Base-by-base conservation (phyloP, 1,140 invertebrate genomes). In the Tachypleus tridentatus region DNA sequence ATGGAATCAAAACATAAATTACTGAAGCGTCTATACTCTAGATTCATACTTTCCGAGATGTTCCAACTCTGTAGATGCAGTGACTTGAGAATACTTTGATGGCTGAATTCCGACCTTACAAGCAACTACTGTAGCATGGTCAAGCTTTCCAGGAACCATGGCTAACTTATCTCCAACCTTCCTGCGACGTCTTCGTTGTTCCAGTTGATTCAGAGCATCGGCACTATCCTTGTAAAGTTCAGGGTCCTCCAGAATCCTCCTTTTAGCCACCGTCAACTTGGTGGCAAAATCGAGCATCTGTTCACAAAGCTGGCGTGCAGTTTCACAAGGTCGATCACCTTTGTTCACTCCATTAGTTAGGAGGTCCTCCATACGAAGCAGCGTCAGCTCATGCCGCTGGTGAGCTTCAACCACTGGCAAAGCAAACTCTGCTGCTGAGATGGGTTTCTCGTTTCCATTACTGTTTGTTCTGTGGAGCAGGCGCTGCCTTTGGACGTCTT, bases 81-180 rank as follows among this genome's bases (percentile, higher is more conserved):
- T 29, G 29, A 29, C 29, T 29, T 29, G 29, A 29, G 29, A 29
- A 29, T 29, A 29, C 29, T 29, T 29, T 29, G 29, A 29, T 29
- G 29, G 29, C 29, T 29, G 29, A 29, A 29, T 29, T 29, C 29
- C 29, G 2, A 71, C 65, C 10, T 68, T 62, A 57, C 68, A 69
- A 7, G 71, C 71, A 8, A 71, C 71, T 50, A 72, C 66, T 9
- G 88, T 89, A 49, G 92, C 92, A 76, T 96, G 92, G 78, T 96
- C 93, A 64, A 96, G 77, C 77, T 96, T 96, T 48, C 93, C 92
- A 4, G 92, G 91, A 67, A 94, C 85, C 75, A 85, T 78, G 61
- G 84, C 83, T 70, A 84, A 82, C 79, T 82, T 89, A 74, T 87
- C 86, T 71, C 87, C 78, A 63, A 87, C 84, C 69, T 84, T 82